These are phyloP conservation scores for Cabera pusaria DNA, from an alignment of 2,888 invertebrate genomes.

Conservation along the genomic window DNA sequence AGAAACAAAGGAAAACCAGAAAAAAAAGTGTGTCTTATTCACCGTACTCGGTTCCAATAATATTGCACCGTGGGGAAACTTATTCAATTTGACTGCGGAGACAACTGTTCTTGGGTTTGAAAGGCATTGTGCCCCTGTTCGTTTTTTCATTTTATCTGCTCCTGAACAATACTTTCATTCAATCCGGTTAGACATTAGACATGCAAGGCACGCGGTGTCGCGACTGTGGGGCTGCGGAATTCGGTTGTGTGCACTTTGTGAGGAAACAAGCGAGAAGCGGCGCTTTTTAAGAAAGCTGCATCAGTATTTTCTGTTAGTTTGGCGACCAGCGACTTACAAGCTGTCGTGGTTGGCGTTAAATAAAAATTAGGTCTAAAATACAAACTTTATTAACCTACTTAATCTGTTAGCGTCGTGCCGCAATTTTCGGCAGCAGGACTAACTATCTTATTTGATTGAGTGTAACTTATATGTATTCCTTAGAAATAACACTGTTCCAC, in stretches of 20 bases:
- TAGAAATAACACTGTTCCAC: too few relatives aligned
- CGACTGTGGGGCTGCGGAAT: slow-evolving; percentile 47
- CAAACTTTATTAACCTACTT: too few relatives aligned
- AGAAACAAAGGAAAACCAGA: too few relatives aligned
- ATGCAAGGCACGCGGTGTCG: slow-evolving; percentile 70
- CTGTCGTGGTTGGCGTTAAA: too few relatives aligned
- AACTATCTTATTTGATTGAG: too few relatives aligned
- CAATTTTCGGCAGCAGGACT: too few relatives aligned
- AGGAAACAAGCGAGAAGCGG: slow-evolving; percentile 9
- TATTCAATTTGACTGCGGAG: slow-evolving; percentile 76
- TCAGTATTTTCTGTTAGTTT: too few relatives aligned
- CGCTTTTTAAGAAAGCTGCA: too few relatives aligned
- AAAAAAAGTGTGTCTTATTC: slow-evolving; percentile 6
- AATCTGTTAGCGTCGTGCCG: too few relatives aligned
- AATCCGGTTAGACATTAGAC: slow-evolving; percentile 64
- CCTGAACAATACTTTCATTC: slow-evolving; percentile 75
- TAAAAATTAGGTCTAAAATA: too few relatives aligned
- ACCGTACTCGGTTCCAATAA: slow-evolving; percentile 36
- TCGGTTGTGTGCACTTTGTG: slow-evolving; percentile 1
- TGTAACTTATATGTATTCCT: too few relatives aligned
- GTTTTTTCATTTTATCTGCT: slow-evolving; percentile 61
- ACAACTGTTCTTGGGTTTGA: slow-evolving; percentile 71
- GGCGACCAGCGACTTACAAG: too few relatives aligned
- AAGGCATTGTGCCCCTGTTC: slow-evolving; percentile 64
- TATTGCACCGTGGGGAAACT: slow-evolving; percentile 68